Base-by-base conservation (phyloP, 2,888 invertebrate species). In the Lacanobia wlatinum region DNA sequence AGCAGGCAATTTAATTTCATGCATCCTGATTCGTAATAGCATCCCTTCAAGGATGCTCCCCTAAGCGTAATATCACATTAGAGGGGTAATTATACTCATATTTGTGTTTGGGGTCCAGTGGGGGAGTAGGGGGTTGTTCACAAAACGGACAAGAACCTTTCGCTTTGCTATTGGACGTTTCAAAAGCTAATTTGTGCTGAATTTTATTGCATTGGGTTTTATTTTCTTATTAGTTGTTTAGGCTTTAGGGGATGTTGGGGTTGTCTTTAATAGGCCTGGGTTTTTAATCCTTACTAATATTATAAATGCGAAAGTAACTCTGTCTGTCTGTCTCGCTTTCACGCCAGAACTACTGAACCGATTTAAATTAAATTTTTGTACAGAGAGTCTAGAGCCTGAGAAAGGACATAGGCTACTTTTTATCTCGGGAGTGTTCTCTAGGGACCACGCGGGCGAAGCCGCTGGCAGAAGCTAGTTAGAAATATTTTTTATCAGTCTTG, bases 41-140 rank as follows among this genome's bases (percentile, higher is more conserved):
- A 56, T 75, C 77, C 79, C 84, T 80, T 74, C 76, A 67, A 64
- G 73, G 65, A 70, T 66, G 67, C 56, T 75, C 87, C 91, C 90
- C 88, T 85, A 84, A 87, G 87, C 84, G 85, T 90, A 89, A 90
- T 89, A 90, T 90, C 89, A 92, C 90, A 90, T 92, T 90, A 91
- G 88, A 87, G 83, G 74, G 87, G 90, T 93, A 94, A 94, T 94
- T 93, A 93, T 88, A 87, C 85, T 87, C 90, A 91, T 91, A 90
- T 91, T 92, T 90, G 91, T 90, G 78, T 87, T 84, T 80, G 78
- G 62, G 80, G 88, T 87, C 89, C 88, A 84, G 75, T 68, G 84
- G 87, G 71, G 78, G 62, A 38, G 52, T n/a, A 46, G 10, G 73
- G 88, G 88, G 90, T 78, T 74, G 68, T 76, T 82, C 84, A 88